These are phyloP conservation scores for Styela clava DNA, from an alignment of 23 tunicate genomes.

Conservation along the genomic window DNA sequence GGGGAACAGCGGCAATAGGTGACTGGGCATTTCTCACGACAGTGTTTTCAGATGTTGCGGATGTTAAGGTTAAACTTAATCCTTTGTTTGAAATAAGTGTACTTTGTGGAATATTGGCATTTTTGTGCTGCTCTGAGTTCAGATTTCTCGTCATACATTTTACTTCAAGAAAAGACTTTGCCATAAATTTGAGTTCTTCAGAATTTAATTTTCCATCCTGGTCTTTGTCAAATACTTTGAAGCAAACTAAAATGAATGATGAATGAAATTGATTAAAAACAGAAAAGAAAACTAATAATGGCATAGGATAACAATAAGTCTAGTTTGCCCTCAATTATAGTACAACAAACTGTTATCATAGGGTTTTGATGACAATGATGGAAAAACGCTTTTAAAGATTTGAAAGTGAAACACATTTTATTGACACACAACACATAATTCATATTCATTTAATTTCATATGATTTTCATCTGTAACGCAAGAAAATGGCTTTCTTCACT, in stretches of 20 bases:
- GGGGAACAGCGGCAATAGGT: conserved; percentile 4
- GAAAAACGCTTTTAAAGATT: too few species aligned
- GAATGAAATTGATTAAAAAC: background rate
- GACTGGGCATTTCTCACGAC: conserved; percentile 5
- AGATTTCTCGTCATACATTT: conserved; percentile 4
- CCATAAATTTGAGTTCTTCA: conserved; percentile 60
- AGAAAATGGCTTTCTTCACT: too few species aligned
- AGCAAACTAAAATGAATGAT: conserved; percentile 56
- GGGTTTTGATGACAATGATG: too few species aligned
- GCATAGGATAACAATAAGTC: background rate
- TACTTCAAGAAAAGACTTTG: conserved; percentile 33
- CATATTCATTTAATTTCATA: too few species aligned
- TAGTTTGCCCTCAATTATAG: too few species aligned
- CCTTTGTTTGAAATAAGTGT: background rate
- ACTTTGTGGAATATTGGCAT: background rate
- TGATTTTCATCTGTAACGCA: too few species aligned
- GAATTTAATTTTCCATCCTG: conserved; percentile 58
- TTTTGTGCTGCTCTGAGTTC: background rate
- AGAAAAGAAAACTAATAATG: background rate
- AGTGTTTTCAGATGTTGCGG: background rate
- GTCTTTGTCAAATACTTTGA: conserved; percentile 84
- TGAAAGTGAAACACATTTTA: too few species aligned
- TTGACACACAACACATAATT: too few species aligned
- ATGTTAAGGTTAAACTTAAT: background rate
- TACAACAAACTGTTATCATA: background rate